These are phyloP conservation scores for Aspiorhynchus laticeps DNA, from an alignment of 2,113 vertebrate genomes.

Conservation along the genomic window DNA sequence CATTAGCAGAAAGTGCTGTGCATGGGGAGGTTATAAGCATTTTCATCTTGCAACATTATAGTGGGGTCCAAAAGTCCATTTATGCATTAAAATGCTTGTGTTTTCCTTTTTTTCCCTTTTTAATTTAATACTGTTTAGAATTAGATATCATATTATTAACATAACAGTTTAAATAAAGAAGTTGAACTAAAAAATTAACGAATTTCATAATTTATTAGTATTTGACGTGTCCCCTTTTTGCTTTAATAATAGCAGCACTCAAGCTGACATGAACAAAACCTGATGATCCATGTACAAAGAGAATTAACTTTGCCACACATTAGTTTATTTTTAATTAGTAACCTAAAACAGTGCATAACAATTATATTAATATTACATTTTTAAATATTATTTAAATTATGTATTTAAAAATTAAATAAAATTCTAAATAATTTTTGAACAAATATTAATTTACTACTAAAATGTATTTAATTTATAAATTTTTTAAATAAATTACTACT, in stretches of 20 bases:
- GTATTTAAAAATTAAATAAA: no score
- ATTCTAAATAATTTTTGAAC: no score
- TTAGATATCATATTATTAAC: background rate
- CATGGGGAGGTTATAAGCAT: background rate
- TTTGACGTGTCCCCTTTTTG: background rate
- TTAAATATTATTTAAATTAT: no score
- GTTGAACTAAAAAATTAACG: background rate
- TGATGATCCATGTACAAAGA: background rate
- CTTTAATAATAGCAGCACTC: background rate
- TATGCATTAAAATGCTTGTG: background rate
- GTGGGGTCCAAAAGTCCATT: background rate
- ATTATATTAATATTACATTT: background rate
- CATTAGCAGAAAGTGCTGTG: constrained; percentile 19
- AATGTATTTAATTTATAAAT: no score
- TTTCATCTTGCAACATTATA: background rate
- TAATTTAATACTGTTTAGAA: background rate
- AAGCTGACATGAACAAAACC: background rate
- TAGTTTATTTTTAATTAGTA: background rate
- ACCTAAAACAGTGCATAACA: background rate
- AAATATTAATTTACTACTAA: no score
- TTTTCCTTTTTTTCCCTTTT: background rate
- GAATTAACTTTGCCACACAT: background rate
- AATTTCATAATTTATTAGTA: background rate
- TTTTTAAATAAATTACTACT: no score
- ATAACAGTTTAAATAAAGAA: background rate